These are phyloP conservation scores for Lepidotrigona ventralis DNA, from an alignment of 1,140 invertebrate species.

Conservation along the genomic window DNA sequence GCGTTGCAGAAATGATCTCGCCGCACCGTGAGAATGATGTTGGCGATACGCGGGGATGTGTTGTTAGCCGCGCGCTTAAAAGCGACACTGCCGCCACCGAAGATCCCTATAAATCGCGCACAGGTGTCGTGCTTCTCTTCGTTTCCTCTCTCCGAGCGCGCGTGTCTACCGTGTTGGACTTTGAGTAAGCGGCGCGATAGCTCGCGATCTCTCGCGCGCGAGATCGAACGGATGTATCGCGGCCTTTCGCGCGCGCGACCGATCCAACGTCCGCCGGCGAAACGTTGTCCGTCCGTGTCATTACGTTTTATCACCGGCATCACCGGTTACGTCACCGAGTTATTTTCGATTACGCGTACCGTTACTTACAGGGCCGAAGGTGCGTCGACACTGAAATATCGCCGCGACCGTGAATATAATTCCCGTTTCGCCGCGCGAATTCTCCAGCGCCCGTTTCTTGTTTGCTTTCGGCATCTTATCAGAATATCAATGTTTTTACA, in stretches of 20 bases:
- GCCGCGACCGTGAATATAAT: constrained; percentile 15
- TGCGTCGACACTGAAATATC: constrained; percentile 19
- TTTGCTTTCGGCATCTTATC: background rate
- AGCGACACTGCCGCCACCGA: background rate
- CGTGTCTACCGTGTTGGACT: constrained; percentile 23
- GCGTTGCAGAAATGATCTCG: constrained; percentile 10
- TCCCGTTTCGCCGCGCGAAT: background rate
- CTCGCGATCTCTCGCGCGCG: constrained; percentile 9
- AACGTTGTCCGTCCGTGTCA: constrained; percentile 35
- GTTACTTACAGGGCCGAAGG: constrained; percentile 22
- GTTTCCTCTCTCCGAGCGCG: background rate
- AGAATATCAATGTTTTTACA: background rate
- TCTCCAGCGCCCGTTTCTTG: background rate
- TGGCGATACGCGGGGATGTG: background rate
- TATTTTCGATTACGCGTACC: constrained; percentile 50
- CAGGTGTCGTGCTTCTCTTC: background rate
- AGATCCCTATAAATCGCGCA: constrained; percentile 29
- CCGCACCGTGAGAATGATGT: constrained; percentile 33
- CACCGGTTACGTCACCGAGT: constrained; percentile 35
- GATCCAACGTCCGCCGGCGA: constrained; percentile 23
- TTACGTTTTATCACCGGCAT: constrained; percentile 49
- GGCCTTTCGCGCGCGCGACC: constrained; percentile 5
- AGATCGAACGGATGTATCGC: constrained; percentile 28
- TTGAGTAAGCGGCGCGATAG: constrained; percentile 26
- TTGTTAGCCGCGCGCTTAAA: background rate